Evolutionary conservation across 2,888 invertebrate genomes (phyloP).

Genomic region (Hololepta plana): DNA sequence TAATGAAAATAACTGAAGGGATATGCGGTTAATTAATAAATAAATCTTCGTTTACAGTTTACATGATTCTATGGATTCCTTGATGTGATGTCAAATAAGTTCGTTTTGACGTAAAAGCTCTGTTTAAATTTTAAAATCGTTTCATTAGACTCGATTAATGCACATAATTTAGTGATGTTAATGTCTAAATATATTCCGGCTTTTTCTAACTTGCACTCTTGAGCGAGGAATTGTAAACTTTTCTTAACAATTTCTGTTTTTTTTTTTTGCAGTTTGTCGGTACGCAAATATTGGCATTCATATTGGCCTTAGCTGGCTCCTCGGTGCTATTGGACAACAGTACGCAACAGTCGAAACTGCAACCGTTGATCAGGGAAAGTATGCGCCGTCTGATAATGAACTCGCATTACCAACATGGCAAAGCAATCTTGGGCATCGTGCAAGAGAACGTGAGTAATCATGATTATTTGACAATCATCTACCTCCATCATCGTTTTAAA

Average conservation of each 20-base stretch:
- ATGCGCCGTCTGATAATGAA: constrained; percentile 59
- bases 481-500: too few species aligned
- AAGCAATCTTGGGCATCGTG: constrained; percentile 52
- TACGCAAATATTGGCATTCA: constrained; percentile 51
- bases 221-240: too few species aligned
- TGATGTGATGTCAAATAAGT: too few species aligned
- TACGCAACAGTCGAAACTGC: constrained; percentile 61
- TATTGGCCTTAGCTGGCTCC: constrained; percentile 54
- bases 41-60: too few species aligned
- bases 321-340: constrained; percentile 64
- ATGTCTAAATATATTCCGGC: constrained; percentile 2
- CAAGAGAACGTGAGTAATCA: constrained; percentile 59
- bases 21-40: too few species aligned
- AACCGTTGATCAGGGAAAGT: constrained; percentile 53
- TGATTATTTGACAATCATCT: constrained; percentile 8
- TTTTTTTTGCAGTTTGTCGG: constrained; percentile 45
- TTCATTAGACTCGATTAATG: too few species aligned
- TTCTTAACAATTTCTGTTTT: too few species aligned
- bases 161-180: too few species aligned
- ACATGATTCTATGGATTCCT: too few species aligned
- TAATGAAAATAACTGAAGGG: too few species aligned
- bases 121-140: too few species aligned
- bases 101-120: too few species aligned
- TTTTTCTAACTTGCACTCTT: neutral
- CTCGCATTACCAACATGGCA: constrained; percentile 50